These are phyloP conservation scores for Ancistrus triradiatus DNA, from an alignment of 2,113 vertebrate species.

Conservation along the genomic window DNA sequence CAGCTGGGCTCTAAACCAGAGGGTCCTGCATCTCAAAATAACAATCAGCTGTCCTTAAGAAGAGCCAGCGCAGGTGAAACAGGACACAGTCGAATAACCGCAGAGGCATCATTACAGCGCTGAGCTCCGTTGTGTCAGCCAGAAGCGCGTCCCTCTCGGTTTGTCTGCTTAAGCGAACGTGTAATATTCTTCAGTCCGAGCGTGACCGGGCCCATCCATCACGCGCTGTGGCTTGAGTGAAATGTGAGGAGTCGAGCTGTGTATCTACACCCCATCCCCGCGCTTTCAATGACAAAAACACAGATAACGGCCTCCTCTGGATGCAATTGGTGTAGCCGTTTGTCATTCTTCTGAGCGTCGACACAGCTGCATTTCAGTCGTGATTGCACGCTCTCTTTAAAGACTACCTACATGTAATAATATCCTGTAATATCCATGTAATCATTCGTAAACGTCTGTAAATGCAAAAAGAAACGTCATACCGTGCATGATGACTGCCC, in stretches of 20 bases:
- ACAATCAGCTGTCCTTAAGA: neutral
- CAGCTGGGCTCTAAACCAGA: slow-evolving; percentile 51
- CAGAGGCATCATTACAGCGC: neutral
- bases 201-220: slow-evolving; percentile 33
- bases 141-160: slow-evolving; percentile 17
- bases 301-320: slow-evolving; percentile 26
- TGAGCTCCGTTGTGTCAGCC: slow-evolving; percentile 8
- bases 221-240: slow-evolving; percentile 19
- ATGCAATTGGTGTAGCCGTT: slow-evolving; percentile 44
- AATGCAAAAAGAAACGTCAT: too few species aligned
- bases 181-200: slow-evolving; percentile 61
- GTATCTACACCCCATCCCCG: slow-evolving; percentile 4
- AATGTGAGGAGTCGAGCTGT: slow-evolving; percentile 25
- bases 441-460: too few species aligned
- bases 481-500: too few species aligned
- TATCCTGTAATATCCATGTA: too few species aligned
- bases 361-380: too few species aligned
- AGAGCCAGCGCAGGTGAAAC: neutral
- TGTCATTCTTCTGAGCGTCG: too few species aligned
- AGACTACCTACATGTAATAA: too few species aligned
- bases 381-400: too few species aligned
- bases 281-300: slow-evolving; percentile 9
- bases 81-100: neutral
- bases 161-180: slow-evolving; percentile 31
- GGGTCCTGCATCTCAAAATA: slow-evolving; percentile 65